A percentile compares a stretch with the other conserved stretches of the same genome.
Evolutionary conservation across 2,888 invertebrate species (phyloP).

Genomic region (Carpatolechia fugitivella): DNA sequence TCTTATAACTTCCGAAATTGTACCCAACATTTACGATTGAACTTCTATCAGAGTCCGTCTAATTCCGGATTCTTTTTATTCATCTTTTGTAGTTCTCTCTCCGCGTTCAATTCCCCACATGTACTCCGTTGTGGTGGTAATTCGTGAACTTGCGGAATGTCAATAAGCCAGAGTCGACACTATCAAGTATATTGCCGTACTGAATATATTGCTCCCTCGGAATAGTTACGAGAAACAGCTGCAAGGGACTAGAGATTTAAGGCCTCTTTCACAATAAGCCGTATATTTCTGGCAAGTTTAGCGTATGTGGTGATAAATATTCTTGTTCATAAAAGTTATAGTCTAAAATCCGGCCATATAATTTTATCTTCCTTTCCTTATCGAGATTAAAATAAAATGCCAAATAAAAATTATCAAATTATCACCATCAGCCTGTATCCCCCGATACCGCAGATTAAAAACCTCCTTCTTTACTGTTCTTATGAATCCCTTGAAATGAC

Average conservation of each 20-base stretch:
- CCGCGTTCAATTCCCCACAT: background rate
- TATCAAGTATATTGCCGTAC: background rate
- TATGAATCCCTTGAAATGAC: too few species aligned
- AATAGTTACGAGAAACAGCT: constrained; percentile 6
- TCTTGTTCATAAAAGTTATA: background rate
- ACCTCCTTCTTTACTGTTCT: too few species aligned
- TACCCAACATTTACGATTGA: too few species aligned
- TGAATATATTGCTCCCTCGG: background rate
- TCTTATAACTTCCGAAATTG: too few species aligned
- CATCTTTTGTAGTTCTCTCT: background rate
- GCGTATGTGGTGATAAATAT: background rate
- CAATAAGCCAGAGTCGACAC: constrained; percentile 5
- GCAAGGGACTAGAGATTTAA: constrained; percentile 4
- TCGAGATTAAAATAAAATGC: too few species aligned
- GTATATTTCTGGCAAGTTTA: background rate
- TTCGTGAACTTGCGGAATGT: constrained; percentile 3
- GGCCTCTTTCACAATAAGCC: constrained; percentile 3
- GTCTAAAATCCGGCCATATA: too few species aligned
- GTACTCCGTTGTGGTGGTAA: background rate
- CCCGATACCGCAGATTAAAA: too few species aligned
- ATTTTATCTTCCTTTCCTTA: too few species aligned
- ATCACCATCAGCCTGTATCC: too few species aligned
- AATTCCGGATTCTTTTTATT: too few species aligned
- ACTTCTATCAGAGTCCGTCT: too few species aligned
- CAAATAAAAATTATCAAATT: too few species aligned